Evolutionary conservation across 2,113 vertebrate species (phyloP).

Genomic region (Sebastes fasciatus): DNA sequence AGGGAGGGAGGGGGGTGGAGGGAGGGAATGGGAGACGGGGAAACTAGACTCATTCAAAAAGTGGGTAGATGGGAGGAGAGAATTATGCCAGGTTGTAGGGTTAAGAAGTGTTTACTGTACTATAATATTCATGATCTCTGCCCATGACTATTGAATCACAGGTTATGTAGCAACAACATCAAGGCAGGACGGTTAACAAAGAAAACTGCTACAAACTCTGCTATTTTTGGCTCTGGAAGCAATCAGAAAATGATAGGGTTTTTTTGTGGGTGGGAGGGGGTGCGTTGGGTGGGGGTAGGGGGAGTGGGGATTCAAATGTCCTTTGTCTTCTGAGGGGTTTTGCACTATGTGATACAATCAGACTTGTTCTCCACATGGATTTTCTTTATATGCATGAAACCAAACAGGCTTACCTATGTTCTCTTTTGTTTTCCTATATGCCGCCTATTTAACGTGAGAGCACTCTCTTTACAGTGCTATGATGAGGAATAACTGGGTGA

Average conservation of each 20-base stretch:
- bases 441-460: conserved; percentile 77
- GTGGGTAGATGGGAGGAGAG: neutral
- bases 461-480: conserved; percentile 23
- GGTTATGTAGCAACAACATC: conserved; percentile 34
- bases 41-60: conserved; percentile 12
- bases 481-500: conserved; percentile 44
- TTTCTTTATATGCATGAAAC: conserved; percentile 87
- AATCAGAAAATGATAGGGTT: neutral
- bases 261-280: neutral
- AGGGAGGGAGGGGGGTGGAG: neutral
- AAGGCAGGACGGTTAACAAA: conserved; percentile 24
- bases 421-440: conserved; percentile 85
- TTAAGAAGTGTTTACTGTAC: conserved; percentile 47
- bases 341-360: conserved; percentile 91
- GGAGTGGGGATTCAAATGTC: conserved; percentile 31
- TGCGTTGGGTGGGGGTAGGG: neutral
- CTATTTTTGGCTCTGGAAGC: conserved; percentile 37
- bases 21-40: neutral
- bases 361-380: conserved; percentile 86
- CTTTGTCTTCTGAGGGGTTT: conserved; percentile 87
- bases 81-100: conserved; percentile 2
- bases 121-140: conserved; percentile 31
- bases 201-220: conserved; percentile 12
- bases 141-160: conserved; percentile 22
- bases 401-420: conserved; percentile 78